Evolutionary conservation across 1,140 invertebrate species (phyloP), one percentile per base, ranked within the genome.

Genomic region (Laupala kohalensis): DNA sequence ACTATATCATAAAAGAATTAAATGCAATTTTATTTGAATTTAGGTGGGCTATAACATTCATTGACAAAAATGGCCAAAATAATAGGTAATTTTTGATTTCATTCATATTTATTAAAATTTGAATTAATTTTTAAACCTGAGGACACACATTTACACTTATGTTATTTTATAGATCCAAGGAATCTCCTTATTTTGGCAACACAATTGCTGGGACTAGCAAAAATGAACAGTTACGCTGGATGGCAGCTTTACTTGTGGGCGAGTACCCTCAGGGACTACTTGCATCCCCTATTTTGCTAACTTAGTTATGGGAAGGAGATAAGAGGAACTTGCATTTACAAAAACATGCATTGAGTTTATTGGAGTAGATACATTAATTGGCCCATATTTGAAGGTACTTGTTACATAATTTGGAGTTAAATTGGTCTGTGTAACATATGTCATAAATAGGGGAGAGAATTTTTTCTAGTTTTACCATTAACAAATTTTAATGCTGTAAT

Each of bases 41-140:
- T 74, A 85, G 87, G 67, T 92, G 90, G 89, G 84, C 88, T 2
- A 86, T 93, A 26, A 93, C 92, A 0, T 91, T 93, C 74, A 88
- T 93, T 74, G 79, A 84, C 3, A 88, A 86, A 77, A 87, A 88
- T 74, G 85, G 86, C 67, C 86, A 87, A 78, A 85, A 86, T 5
- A 87, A 86, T 76, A 84, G 88, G 87, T 89, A 78, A 78, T 25
- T 30, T 4, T 53, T 53, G 75, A 72, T 23, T 69, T 71, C 15
- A 66, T 67, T 3, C 5, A 15, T 73, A 27, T 73, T 53, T 53
- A 19, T 53, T 53, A 19, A 13, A 53, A 53, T 19, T 53, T 53
- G 1, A 19, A 53, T 9, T 13, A 53, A 53, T n/a, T n/a, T n/a
- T n/a, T n/a, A n/a, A n/a, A n/a, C n/a, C n/a, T n/a, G n/a, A n/a